phyloP scores from a whole-genome alignment of 2,113 vertebrate genomes.

The Nipponia nippon region DNA sequence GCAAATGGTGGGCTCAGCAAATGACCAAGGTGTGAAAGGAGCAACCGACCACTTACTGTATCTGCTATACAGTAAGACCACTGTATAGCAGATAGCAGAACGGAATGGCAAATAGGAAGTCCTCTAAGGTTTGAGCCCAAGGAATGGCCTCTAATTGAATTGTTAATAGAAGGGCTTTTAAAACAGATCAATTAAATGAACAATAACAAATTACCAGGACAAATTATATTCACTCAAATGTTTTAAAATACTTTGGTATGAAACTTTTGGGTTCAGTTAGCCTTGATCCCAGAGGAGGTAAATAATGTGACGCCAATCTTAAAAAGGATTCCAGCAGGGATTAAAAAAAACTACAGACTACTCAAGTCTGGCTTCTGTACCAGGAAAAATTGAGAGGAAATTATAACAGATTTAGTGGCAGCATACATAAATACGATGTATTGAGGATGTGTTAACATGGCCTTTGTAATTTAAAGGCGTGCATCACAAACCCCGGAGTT shows the following conservation, averaged over 20 bases:
- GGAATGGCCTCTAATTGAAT: neutral
- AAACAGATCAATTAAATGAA: neutral
- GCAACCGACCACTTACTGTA: too few species aligned
- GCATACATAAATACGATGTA: neutral
- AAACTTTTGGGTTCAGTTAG: neutral
- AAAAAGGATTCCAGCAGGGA: neutral
- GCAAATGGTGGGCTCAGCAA: neutral
- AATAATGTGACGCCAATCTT: neutral
- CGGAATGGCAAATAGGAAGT: neutral
- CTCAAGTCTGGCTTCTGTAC: neutral
- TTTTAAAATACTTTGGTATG: neutral
- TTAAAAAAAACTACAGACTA: neutral
- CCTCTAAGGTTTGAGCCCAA: neutral
- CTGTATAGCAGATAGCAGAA: neutral
- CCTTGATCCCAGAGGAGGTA: neutral
- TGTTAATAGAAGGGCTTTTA: neutral
- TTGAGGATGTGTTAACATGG: neutral
- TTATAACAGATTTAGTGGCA: neutral
- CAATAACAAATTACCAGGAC: neutral
- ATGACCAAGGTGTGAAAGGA: neutral
- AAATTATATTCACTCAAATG: neutral
- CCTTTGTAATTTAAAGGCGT: neutral
- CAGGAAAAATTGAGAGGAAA: neutral
- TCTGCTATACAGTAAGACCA: neutral
- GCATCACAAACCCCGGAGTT: neutral